Percentiles rank a stretch among this genome's conserved stretches.
phyloP scores from a whole-genome alignment of 2,888 invertebrate genomes.

The Fragum fragum region DNA sequence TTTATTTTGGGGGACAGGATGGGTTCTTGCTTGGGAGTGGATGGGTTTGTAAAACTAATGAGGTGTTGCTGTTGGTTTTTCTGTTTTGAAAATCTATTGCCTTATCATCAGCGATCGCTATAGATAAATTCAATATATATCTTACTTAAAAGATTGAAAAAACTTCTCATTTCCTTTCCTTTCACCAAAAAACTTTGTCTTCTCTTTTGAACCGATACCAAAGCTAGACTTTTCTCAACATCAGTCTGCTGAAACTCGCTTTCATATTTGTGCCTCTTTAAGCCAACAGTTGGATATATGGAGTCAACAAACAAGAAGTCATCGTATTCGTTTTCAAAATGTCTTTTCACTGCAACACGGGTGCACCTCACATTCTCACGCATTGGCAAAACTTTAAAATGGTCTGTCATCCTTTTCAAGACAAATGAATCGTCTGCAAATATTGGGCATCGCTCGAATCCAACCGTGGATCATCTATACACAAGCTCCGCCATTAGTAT shows the following conservation, averaged over 20 bases:
- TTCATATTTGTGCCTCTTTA: conserved; percentile 28
- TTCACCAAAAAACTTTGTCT: conserved; percentile 74
- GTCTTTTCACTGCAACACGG: conserved; percentile 55
- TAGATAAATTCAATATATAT: neutral
- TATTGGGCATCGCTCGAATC: too few relatives aligned
- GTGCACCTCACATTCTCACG: conserved; percentile 19
- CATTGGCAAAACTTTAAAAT: neutral
- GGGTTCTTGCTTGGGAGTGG: too few relatives aligned
- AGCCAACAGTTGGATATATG: conserved; percentile 5
- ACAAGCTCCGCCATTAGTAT: too few relatives aligned
- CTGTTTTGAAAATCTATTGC: too few relatives aligned
- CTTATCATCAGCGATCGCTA: too few relatives aligned
- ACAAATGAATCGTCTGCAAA: conserved; percentile 20
- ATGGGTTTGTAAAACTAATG: too few relatives aligned
- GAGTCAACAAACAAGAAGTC: conserved; percentile 53
- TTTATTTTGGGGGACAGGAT: too few relatives aligned
- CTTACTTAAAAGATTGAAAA: conserved; percentile 80
- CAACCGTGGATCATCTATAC: too few relatives aligned
- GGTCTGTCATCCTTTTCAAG: conserved; percentile 11
- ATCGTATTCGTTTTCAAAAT: conserved; percentile 56
- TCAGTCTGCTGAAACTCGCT: neutral
- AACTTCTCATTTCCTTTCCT: conserved; percentile 82
- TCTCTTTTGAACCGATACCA: conserved; percentile 35
- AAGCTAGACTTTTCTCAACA: conserved; percentile 2
- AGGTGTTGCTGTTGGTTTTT: too few relatives aligned